Evolutionary conservation across 2,797 vertebrate genomes (phyloP), one percentile per base, ranked within the genome.

Genomic region (Mycteria americana): DNA sequence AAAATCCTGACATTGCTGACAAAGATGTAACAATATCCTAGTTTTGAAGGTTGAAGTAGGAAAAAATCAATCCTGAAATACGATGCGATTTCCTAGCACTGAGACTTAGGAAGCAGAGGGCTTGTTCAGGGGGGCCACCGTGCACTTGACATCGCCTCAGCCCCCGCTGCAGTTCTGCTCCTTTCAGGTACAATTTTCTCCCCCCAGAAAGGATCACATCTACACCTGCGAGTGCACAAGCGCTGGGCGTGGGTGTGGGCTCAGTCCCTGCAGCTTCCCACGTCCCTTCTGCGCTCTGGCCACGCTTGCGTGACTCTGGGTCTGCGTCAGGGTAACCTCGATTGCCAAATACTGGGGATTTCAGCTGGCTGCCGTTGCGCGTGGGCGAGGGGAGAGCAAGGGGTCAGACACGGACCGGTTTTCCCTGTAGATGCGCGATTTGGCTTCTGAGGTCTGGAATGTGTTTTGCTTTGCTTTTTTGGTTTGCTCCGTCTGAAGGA

Each of bases 41-140:
- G 30, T 60, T 95, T 77, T 72, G 75, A 93, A 94, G 60, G 89
- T 8, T 51, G 18, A 74, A 93, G 31, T 45, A 67, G 60, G 81
- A 74, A 73, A 92, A 94, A 92, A 93, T 95, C 84, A 82, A 63
- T 93, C 67, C 54, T 92, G 88, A 94, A 90, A 53, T 73, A 78
- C 0, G 0, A 41, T 78, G 73, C 54, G 33, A 80, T 83, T 95
- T 93, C 79, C 79, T 27, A n/a, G 68, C 65, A 43, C 48, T 0
- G 16, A 43, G 73, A 18, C 33, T 23, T 60, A 21, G 39, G 76
- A 54, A 78, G 14, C 0, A 0, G 41, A 54, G 30, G 11, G 25
- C 5, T 25, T 63, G 27, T 67, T 93, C 1, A 3, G 39, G 68
- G 41, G 60, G 56, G 50, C 50, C 2, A 6, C 33, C 0, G 2